Evolutionary conservation across 2,888 invertebrate genomes (phyloP), one percentile per base, ranked within the genome.

Genomic region (Drosophila mimica): DNA sequence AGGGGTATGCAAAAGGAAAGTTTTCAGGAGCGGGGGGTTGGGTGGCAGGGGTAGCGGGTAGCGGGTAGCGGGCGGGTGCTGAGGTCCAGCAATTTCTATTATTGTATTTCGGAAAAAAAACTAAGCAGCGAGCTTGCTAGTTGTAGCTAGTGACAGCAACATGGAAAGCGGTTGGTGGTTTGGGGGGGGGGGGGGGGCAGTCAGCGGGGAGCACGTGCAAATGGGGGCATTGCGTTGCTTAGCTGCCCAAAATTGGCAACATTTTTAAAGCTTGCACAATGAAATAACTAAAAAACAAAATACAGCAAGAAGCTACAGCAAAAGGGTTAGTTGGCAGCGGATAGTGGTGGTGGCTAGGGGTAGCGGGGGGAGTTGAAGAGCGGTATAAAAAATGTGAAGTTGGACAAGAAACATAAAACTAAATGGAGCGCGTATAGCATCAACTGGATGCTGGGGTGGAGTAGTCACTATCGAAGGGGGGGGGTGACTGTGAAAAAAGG

Each of bases 401-500:
- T 63, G 62, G 64, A 79, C 80, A 76, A 79, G 80, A 76, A 69
- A 73, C 76, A 79, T 70, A 76, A 73, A 79, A 76, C 63, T 76
- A 80, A 80, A 79, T 79, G 73, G 81, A 76, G 70, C 63, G 53
- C 63, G 60, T 57, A 58, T 30, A 53, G 38, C 31, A 28, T 28
- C 58, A 40, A 58, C 28, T 56, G 53, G 33, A 52, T 54, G 33
- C 48, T 25, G 46, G 43, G 30, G 25, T 15, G 17, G 5, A 20
- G 20, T 40, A 20, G 20, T 40, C 40, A 5, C 40, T 9, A 9
- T 40, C n/a, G 9, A 40, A 7, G 1, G 17, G 34, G 34, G 15
- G 36, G 2, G 13, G 7, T 25, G 25, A 3, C 25, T 25, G 6
- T 5, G 6, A 0, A 25, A 30, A 20, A 43, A 20, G 13, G 15